These are phyloP conservation scores for Chrosomus eos DNA, from an alignment of 2,797 vertebrate genomes.

Conservation along the genomic window DNA sequence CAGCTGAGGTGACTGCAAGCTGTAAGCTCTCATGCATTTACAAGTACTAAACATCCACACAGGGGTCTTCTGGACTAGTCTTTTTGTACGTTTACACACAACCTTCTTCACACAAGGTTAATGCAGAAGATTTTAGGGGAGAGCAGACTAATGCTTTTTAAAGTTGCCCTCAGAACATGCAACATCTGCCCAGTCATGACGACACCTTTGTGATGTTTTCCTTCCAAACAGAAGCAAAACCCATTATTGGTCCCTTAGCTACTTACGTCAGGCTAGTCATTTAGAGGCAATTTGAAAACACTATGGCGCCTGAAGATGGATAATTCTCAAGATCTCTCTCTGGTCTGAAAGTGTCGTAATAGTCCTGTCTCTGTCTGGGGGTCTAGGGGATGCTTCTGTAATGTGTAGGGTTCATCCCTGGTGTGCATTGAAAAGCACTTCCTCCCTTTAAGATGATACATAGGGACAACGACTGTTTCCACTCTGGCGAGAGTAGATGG, in stretches of 20 bases:
- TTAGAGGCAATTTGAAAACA: slow-evolving; percentile 67
- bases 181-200: slow-evolving; percentile 15
- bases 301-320: slow-evolving; percentile 64
- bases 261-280: slow-evolving; percentile 47
- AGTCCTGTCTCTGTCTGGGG: slow-evolving; percentile 62
- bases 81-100: slow-evolving; percentile 4
- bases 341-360: slow-evolving; percentile 71
- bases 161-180: neutral
- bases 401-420: slow-evolving; percentile 29
- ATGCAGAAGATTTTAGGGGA: neutral
- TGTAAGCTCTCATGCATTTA: slow-evolving; percentile 37
- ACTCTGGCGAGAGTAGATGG: slow-evolving; percentile 55
- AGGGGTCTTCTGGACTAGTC: slow-evolving; percentile 3
- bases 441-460: slow-evolving; percentile 28
- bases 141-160: neutral
- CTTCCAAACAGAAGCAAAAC: slow-evolving; percentile 10
- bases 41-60: slow-evolving; percentile 36
- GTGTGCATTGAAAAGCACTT: slow-evolving; percentile 42
- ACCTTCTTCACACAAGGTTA: slow-evolving; percentile 14
- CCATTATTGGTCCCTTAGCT: slow-evolving; percentile 5
- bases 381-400: slow-evolving; percentile 32
- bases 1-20: slow-evolving; percentile 59
- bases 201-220: slow-evolving; percentile 7
- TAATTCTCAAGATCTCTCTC: slow-evolving; percentile 64
- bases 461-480: slow-evolving; percentile 45